These are phyloP conservation scores for Gobionotothen gibberifrons DNA, from an alignment of 2,797 vertebrate genomes.

Conservation along the genomic window DNA sequence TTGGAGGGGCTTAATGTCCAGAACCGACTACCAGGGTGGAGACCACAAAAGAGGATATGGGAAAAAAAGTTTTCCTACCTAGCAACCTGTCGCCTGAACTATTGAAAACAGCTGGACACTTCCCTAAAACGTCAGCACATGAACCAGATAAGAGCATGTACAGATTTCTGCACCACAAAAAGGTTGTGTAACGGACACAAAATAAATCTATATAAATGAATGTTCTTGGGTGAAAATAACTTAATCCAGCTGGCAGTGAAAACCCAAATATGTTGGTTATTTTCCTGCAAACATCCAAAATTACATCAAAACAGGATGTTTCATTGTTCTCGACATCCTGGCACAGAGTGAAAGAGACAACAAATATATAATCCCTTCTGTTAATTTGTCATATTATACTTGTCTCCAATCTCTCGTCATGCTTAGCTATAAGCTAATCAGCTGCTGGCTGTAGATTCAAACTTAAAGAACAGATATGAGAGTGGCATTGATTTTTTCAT, in stretches of 20 bases:
- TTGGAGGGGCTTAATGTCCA: slow-evolving; percentile 50
- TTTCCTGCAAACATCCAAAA: no score
- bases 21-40: slow-evolving; percentile 37
- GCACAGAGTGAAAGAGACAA: no score
- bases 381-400: no score
- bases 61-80: slow-evolving; percentile 29
- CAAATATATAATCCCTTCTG: no score
- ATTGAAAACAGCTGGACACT: slow-evolving; percentile 35
- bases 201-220: no score
- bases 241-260: slow-evolving; percentile 8
- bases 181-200: no score
- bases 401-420: not conserved
- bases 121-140: slow-evolving; percentile 19
- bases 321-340: no score
- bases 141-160: slow-evolving; percentile 6
- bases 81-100: slow-evolving; percentile 22
- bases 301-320: no score
- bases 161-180: no score
- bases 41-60: slow-evolving; percentile 35
- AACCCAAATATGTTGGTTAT: not conserved
- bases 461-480: not conserved
- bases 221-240: no score
- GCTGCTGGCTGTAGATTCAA: not conserved
- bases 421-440: not conserved
- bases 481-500: not conserved